phyloP scores from a whole-genome alignment of 2,797 vertebrate species.

The Paratrypauchen microcephalus region DNA sequence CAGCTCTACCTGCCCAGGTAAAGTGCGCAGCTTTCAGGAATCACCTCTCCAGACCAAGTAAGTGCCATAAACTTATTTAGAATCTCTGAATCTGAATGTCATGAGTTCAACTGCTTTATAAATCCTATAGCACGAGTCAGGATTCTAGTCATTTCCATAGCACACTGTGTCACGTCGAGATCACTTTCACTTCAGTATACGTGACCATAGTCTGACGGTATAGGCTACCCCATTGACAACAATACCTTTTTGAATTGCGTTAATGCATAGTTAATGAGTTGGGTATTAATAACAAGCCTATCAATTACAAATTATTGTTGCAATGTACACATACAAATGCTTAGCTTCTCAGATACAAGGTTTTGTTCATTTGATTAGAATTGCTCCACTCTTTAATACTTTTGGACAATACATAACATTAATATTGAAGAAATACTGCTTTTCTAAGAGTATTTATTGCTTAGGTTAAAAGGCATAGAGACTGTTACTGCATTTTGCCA shows the following conservation, averaged over 20 bases:
- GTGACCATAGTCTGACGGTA: background rate
- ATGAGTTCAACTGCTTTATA: background rate
- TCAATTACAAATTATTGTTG: constrained; percentile 2
- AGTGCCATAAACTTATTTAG: constrained; percentile 37
- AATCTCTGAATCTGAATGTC: background rate
- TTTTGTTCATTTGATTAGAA: background rate
- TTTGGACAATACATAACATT: background rate
- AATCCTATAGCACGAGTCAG: background rate
- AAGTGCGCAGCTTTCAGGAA: constrained; percentile 44
- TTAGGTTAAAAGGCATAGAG: background rate
- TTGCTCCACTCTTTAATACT: background rate
- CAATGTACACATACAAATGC: background rate
- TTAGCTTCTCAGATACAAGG: background rate
- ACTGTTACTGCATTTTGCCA: background rate
- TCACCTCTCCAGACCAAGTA: constrained; percentile 45
- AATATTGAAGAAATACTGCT: background rate
- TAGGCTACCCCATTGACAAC: background rate
- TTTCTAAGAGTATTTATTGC: background rate
- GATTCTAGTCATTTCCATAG: constrained; percentile 14
- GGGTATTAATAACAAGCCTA: background rate
- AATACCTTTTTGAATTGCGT: background rate
- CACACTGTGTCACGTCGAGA: background rate
- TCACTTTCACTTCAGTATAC: background rate
- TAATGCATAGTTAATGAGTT: background rate
- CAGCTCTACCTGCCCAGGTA: constrained; percentile 74